phyloP scores from a whole-genome alignment of 2,113 vertebrate genomes.

The Balaeniceps rex region DNA sequence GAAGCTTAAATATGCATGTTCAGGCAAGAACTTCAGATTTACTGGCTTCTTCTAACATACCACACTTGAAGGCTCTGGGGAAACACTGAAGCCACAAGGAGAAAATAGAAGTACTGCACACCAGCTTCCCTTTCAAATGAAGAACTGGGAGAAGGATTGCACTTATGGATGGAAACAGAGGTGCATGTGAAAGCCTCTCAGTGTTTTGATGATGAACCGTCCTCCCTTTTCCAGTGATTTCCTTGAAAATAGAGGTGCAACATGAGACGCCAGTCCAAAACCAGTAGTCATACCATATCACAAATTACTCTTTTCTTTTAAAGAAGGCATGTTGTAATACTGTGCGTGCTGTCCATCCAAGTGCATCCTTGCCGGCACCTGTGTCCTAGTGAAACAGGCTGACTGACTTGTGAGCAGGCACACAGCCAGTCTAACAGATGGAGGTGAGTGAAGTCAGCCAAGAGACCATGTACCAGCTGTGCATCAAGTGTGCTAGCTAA shows the following conservation, averaged over 20 bases:
- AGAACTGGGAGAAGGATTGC: neutral
- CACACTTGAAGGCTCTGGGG: neutral
- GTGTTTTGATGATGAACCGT: neutral
- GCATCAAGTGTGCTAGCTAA: constrained; percentile 51
- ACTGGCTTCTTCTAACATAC: neutral
- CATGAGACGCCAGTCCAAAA: neutral
- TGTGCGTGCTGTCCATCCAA: neutral
- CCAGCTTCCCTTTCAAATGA: neutral
- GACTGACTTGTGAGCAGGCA: constrained; percentile 58
- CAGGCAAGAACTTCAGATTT: neutral
- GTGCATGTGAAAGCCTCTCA: neutral
- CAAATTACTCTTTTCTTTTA: neutral
- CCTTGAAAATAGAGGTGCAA: neutral
- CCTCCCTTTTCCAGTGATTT: neutral
- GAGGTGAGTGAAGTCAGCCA: constrained; percentile 61
- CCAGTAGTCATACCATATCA: neutral
- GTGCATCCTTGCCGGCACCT: constrained; percentile 50
- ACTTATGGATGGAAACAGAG: neutral
- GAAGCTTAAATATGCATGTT: neutral
- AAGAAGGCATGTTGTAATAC: neutral
- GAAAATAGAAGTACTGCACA: neutral
- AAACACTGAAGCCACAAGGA: neutral
- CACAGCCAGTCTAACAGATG: constrained; percentile 65
- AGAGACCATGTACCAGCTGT: constrained; percentile 24
- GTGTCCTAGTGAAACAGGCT: constrained; percentile 48